Evolutionary conservation across 2,888 invertebrate genomes (phyloP).

Genomic region (Exocentrus adspersus): DNA sequence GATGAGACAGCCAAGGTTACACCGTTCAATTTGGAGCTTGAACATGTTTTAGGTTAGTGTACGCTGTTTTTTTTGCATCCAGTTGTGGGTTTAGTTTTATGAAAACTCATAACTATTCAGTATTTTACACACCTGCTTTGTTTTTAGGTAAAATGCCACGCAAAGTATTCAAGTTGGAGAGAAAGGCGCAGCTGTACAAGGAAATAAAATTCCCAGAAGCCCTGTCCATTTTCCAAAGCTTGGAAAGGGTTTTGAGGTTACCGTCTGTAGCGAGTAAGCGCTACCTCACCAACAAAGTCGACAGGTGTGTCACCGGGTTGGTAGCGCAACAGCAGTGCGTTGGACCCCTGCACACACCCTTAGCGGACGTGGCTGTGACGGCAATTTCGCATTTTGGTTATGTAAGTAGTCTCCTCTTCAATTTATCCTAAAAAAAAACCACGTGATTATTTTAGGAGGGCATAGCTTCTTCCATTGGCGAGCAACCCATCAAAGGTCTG

Average conservation of each 20-base stretch:
- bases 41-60: slow-evolving; percentile 81
- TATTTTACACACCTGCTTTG: too few relatives aligned
- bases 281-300: slow-evolving; percentile 90
- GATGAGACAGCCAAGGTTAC: slow-evolving; percentile 69
- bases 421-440: too few relatives aligned
- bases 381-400: slow-evolving; percentile 86
- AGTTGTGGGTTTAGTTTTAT: too few relatives aligned
- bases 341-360: slow-evolving; percentile 94
- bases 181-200: slow-evolving; percentile 52
- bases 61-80: too few relatives aligned
- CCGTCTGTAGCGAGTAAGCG: slow-evolving; percentile 95
- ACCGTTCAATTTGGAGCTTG: slow-evolving; percentile 90
- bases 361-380: slow-evolving; percentile 93
- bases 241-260: slow-evolving; percentile 83
- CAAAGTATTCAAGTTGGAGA: slow-evolving; percentile 70
- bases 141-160: slow-evolving; percentile 87
- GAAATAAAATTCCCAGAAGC: slow-evolving; percentile 60
- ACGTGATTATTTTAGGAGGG: slow-evolving; percentile 70
- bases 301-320: slow-evolving; percentile 93
- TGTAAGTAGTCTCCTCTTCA: slow-evolving; percentile 64
- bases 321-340: slow-evolving; percentile 99
- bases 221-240: slow-evolving; percentile 71
- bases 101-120: too few relatives aligned
- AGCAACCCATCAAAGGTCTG: slow-evolving; percentile 95
- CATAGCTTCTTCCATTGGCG: slow-evolving; percentile 94